Evolutionary conservation across 2,888 invertebrate genomes (phyloP).

Genomic region (Andrena hattorfiana): DNA sequence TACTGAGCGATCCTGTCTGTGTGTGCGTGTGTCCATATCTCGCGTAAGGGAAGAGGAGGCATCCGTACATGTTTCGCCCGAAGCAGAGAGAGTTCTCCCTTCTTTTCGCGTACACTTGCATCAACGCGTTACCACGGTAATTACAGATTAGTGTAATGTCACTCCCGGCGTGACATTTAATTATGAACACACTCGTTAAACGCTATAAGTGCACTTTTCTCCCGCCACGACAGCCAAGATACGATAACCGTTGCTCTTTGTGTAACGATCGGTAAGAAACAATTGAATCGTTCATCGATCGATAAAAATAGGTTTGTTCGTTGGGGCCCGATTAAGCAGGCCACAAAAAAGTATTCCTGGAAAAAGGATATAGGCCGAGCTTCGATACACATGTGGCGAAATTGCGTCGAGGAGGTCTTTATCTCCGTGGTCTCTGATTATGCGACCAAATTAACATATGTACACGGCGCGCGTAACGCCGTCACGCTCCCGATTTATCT

Average conservation of each 20-base stretch:
- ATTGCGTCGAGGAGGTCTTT: not conserved
- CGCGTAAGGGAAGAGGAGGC: not conserved
- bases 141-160: conserved; percentile 37
- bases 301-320: not conserved
- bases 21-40: not conserved
- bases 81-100: conserved; percentile 59
- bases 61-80: conserved; percentile 34
- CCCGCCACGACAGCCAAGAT: conserved; percentile 5
- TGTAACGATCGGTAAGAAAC: not conserved
- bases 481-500: conserved; percentile 50
- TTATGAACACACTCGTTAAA: not conserved
- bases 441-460: conserved; percentile 45
- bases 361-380: not conserved
- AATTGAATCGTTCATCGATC: not conserved
- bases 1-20: not conserved
- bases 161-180: not conserved
- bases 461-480: conserved; percentile 24
- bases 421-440: conserved; percentile 37
- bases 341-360: not conserved
- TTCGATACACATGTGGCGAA: not conserved
- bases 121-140: conserved; percentile 10
- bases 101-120: not conserved
- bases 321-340: not conserved
- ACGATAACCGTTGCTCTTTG: conserved; percentile 13
- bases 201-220: not conserved